Conservation (phyloP, 2,797 vertebrate genomes). For the Characodon lateralis region DNA sequence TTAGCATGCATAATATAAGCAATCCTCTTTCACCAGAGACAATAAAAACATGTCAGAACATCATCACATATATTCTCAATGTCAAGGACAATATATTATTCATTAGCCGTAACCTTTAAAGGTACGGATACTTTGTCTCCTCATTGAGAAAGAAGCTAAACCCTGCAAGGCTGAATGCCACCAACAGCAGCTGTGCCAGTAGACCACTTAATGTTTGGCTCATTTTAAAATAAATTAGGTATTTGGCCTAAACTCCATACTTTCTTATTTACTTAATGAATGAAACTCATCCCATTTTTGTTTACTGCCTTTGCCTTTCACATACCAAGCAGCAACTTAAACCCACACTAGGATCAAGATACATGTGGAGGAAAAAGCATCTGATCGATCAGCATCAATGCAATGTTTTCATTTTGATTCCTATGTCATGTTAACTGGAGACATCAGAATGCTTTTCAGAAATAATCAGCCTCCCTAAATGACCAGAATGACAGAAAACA, state of each 20-base stretch:
- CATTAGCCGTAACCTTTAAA: slow-evolving; percentile 46
- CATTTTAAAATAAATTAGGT: slow-evolving; percentile 56
- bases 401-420: slow-evolving; percentile 14
- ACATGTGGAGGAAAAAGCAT: slow-evolving; percentile 12
- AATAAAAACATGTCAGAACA: not conserved
- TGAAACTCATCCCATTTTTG: slow-evolving; percentile 39
- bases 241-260: slow-evolving; percentile 62
- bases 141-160: slow-evolving; percentile 58
- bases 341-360: slow-evolving; percentile 8
- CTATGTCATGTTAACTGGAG: not conserved
- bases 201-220: slow-evolving; percentile 76
- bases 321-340: slow-evolving; percentile 33
- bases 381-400: slow-evolving; percentile 2
- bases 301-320: slow-evolving; percentile 28
- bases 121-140: slow-evolving; percentile 26
- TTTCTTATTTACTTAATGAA: slow-evolving; percentile 76
- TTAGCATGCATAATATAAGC: not conserved
- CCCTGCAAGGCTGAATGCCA: slow-evolving; percentile 35
- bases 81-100: slow-evolving; percentile 55
- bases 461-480: slow-evolving; percentile 30
- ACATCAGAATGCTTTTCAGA: slow-evolving; percentile 13
- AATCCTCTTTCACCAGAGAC: not conserved
- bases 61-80: not conserved
- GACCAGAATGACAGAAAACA: slow-evolving; percentile 19
- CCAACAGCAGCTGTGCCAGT: slow-evolving; percentile 65